Percentiles rank a stretch among this genome's conserved stretches.
These are phyloP conservation scores for Portunus trituberculatus DNA, from an alignment of 1,140 invertebrate species.

Conservation along the genomic window DNA sequence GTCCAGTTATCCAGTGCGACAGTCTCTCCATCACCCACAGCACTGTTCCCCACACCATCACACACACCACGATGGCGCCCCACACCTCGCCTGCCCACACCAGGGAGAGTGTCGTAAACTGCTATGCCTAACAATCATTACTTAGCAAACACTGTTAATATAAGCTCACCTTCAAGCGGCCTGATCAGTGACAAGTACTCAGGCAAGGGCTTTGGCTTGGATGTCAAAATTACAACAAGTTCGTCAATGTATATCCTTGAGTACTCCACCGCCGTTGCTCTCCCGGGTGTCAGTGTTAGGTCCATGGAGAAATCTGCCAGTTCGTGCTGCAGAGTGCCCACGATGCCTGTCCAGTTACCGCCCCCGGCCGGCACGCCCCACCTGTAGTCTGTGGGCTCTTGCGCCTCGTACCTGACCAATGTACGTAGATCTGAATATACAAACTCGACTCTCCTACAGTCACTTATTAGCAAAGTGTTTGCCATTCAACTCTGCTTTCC, in stretches of 20 bases:
- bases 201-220: neutral
- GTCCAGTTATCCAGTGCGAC: neutral
- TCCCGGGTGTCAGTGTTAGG: neutral
- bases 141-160: too few relatives aligned
- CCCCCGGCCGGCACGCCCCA: neutral
- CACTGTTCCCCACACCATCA: neutral
- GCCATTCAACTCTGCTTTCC: too few relatives aligned
- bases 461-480: too few relatives aligned
- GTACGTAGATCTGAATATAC: neutral
- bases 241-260: neutral
- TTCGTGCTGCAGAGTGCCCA: slow-evolving; percentile 45
- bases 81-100: slow-evolving; percentile 5
- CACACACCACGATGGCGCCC: neutral
- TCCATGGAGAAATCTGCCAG: slow-evolving; percentile 44
- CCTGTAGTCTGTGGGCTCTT: neutral
- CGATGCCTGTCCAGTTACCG: slow-evolving; percentile 45
- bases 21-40: slow-evolving; percentile 17
- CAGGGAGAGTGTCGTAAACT: too few relatives aligned
- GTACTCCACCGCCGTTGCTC: neutral
- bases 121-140: too few relatives aligned
- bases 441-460: too few relatives aligned
- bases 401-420: neutral
- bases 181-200: slow-evolving; percentile 1
- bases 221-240: neutral
- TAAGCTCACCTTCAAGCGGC: slow-evolving; percentile 21